A percentile compares a stretch with the other conserved stretches of the same genome.
Evolutionary conservation across 2,888 invertebrate genomes (phyloP).

Genomic region (Corythucha ciliata): DNA sequence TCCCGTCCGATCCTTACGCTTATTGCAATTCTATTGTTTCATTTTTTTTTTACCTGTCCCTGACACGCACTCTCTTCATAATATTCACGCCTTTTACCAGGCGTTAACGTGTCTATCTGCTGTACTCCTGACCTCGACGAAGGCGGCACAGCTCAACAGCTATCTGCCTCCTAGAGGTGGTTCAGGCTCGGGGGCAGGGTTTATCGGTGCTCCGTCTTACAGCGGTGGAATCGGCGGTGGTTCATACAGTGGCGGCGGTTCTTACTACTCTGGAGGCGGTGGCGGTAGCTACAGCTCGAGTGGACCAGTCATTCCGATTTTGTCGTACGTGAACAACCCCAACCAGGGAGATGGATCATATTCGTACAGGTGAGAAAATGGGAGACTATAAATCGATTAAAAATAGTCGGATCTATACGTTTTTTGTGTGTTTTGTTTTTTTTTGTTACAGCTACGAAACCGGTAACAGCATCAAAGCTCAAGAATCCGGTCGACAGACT

Average conservation of each 20-base stretch:
- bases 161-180: constrained; percentile 28
- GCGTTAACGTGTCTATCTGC: no score
- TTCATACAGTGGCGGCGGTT: background rate
- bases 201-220: constrained; percentile 9
- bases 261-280: constrained; percentile 1
- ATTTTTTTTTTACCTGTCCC: background rate
- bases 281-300: constrained; percentile 10
- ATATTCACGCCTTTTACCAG: no score
- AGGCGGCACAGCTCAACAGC: constrained; percentile 21
- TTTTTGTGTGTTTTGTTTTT: background rate
- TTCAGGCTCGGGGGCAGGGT: constrained; percentile 21
- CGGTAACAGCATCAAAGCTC: constrained; percentile 44
- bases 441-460: constrained; percentile 31
- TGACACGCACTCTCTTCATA: no score
- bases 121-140: background rate
- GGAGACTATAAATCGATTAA: background rate
- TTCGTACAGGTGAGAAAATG: constrained; percentile 48
- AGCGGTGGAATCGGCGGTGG: constrained; percentile 13
- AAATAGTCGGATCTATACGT: background rate
- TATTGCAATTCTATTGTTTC: background rate
- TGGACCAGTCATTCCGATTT: constrained; percentile 47
- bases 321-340: constrained; percentile 51
- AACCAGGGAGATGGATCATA: constrained; percentile 55
- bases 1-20: no score
- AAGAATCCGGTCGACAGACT: constrained; percentile 44